Conservation (phyloP, 2,888 invertebrate genomes). For the Strigamia transsilvanica region DNA sequence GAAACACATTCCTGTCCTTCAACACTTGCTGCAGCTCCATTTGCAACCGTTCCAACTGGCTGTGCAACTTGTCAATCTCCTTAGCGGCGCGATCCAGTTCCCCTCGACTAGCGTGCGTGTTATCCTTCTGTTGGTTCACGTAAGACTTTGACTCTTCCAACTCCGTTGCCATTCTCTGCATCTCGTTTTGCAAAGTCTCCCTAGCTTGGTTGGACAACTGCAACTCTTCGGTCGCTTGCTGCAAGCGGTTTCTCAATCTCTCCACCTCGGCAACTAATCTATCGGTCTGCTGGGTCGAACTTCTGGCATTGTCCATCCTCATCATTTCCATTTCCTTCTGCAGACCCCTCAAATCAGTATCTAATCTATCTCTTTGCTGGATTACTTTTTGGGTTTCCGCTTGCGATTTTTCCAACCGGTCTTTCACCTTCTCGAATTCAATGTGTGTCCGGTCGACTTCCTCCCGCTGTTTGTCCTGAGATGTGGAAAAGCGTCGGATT, state of each 20-base stretch:
- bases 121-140: constrained; percentile 77
- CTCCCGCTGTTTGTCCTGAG: constrained; percentile 59
- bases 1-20: constrained; percentile 66
- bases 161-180: constrained; percentile 66
- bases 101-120: constrained; percentile 56
- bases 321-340: constrained; percentile 56
- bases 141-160: constrained; percentile 71
- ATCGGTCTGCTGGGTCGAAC: constrained; percentile 52
- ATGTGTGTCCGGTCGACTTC: constrained; percentile 79
- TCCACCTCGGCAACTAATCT: constrained; percentile 58
- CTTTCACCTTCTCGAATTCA: constrained; percentile 87
- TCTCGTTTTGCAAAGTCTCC: constrained; percentile 60
- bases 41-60: constrained; percentile 76
- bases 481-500: constrained; percentile 54
- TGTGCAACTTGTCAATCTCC: constrained; percentile 79
- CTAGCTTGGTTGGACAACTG: constrained; percentile 56
- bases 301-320: constrained; percentile 52
- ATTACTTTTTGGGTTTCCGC: constrained; percentile 71
- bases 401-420: constrained; percentile 73
- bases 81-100: constrained; percentile 56
- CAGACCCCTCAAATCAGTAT: constrained; percentile 55
- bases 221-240: constrained; percentile 57
- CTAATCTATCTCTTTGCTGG: constrained; percentile 71
- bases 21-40: constrained; percentile 60
- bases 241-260: constrained; percentile 60